phyloP scores from a whole-genome alignment of 1,140 invertebrate species.

The Drosophila varians region DNA sequence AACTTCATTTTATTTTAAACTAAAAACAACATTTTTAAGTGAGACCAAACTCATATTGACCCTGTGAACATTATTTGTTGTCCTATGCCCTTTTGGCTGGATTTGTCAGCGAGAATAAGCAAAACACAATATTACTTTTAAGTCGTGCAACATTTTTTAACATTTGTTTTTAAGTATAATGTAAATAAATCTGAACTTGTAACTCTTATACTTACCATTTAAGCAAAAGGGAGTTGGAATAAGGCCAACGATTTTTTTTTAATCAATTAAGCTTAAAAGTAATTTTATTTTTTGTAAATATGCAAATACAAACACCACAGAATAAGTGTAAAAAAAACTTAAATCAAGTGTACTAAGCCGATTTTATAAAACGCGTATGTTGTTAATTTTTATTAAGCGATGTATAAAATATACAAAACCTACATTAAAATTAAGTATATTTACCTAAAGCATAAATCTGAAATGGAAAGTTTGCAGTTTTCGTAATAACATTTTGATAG shows the following conservation, averaged over 20 bases:
- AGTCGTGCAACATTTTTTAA: constrained; percentile 9
- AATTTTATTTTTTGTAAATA: constrained; percentile 58
- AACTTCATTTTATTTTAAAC: background rate
- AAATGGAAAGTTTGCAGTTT: constrained; percentile 46
- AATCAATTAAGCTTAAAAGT: constrained; percentile 3
- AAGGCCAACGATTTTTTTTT: background rate
- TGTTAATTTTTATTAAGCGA: constrained; percentile 66
- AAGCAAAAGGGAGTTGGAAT: constrained; percentile 7
- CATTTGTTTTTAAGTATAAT: constrained; percentile 8
- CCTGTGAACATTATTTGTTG: constrained; percentile 57
- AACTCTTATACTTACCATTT: constrained; percentile 34
- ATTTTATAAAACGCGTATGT: constrained; percentile 61
- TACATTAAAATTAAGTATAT: background rate
- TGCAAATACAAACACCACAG: constrained; percentile 3
- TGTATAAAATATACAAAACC: constrained; percentile 45
- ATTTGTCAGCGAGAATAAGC: constrained; percentile 6
- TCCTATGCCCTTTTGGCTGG: constrained; percentile 23
- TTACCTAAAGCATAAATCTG: constrained; percentile 9
- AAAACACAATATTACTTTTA: constrained; percentile 2
- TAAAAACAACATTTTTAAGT: constrained; percentile 1
- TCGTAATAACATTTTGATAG: constrained; percentile 44
- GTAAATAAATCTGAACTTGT: constrained; percentile 15
- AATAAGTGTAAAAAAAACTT: constrained; percentile 46
- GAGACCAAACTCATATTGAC: constrained; percentile 14
- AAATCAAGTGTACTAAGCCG: constrained; percentile 43